Base-by-base conservation (phyloP, 2,797 vertebrate species). In the Leptatherina wallacei region DNA sequence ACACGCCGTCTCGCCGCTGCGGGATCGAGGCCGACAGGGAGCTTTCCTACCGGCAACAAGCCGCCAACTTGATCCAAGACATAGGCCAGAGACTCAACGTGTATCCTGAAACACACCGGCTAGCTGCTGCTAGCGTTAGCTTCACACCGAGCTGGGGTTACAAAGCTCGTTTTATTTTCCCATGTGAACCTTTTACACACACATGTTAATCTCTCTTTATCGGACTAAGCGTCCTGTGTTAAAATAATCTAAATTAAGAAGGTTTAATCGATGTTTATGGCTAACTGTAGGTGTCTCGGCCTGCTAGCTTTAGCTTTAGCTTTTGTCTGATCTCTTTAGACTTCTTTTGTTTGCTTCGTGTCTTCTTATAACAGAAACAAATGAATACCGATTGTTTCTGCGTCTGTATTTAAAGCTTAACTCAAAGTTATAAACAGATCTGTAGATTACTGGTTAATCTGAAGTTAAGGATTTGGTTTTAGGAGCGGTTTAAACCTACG, bases 1-100 rank as follows among this genome's bases (percentile, higher is more conserved):
- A 92, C 80, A 97, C 96, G 55, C 98, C 97, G 84, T 97, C 97
- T 35, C 95, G 97, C 71, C 96, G 97, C 91, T 94, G 95, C 91
- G 97, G 97, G 12, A 94, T 99, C 63, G 98, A 99, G 91, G 94
- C 96, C 32, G 98, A 99, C 91, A 94, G 96, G 88, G 97, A 99
- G 91, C 95, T 99, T 12, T 98, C 97, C 0, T 98, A 96, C 92
- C 96, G 97, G 68, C 98, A 99, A 86, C 98, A 99, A 88, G 97
- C 98, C 81, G 98, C 98, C 81, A 99, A 99, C 92, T 91, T 98
- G 11, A 96, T 99, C 89, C 98, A 99, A 82, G 98, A 99, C 1
- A 98, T 99, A 93, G 98, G 97, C 81, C 98, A 99, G 94, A 95
- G 97, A 82, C 96, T 99, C 90, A 98, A 97, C 91, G 98, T 99